These are phyloP conservation scores for Eciton burchellii DNA, from an alignment of 1,140 invertebrate species.

Conservation along the genomic window DNA sequence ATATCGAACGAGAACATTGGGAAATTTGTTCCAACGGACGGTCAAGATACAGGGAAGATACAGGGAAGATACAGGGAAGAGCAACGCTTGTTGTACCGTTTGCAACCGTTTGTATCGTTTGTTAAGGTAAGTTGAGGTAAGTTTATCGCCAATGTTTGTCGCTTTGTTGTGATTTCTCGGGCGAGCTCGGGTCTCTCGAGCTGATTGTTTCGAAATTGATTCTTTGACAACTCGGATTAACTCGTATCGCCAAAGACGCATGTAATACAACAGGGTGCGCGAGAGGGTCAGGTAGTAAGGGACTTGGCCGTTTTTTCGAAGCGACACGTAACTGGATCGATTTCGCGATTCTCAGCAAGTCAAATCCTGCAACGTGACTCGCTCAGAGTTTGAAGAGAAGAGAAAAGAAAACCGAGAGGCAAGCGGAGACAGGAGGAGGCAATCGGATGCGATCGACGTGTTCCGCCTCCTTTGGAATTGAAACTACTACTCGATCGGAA, in stretches of 20 bases:
- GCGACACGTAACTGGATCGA: slow-evolving; percentile 31
- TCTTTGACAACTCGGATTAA: no score
- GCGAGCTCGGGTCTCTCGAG: no score
- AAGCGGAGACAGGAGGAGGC: neutral
- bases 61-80: no score
- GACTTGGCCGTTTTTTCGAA: slow-evolving; percentile 40
- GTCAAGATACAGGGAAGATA: no score
- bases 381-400: neutral
- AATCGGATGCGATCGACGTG: neutral
- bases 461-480: slow-evolving; percentile 14
- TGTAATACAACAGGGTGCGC: slow-evolving; percentile 3
- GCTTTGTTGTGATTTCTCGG: no score
- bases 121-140: no score
- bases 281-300: slow-evolving; percentile 14
- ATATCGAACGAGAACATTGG: no score
- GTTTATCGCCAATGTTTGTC: no score
- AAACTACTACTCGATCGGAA: slow-evolving; percentile 35
- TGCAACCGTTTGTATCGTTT: no score
- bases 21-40: neutral
- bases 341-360: slow-evolving; percentile 26
- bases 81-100: no score
- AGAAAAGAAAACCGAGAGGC: neutral
- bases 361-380: neutral
- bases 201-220: no score
- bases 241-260: no score